Conservation (phyloP, 2,888 invertebrate species). For the Aethes cnicana region DNA sequence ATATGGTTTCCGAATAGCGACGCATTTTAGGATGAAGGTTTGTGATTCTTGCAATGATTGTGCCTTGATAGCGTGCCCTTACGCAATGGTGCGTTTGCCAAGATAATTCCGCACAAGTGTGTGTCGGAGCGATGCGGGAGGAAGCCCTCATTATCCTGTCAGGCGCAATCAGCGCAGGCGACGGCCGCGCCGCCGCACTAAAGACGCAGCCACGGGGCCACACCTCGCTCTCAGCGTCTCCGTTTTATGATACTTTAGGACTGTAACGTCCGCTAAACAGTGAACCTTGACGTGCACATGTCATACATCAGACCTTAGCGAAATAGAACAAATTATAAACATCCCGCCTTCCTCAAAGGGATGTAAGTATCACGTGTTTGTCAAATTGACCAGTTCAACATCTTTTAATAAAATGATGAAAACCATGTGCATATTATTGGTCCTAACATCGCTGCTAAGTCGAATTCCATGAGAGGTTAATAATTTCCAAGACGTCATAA, state of each 20-base stretch:
- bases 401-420: no score
- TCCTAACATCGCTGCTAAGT: neutral
- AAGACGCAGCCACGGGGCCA: slow-evolving; percentile 26
- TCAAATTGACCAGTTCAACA: no score
- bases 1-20: no score
- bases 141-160: slow-evolving; percentile 79
- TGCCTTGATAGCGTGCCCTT: slow-evolving; percentile 56
- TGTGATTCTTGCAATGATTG: slow-evolving; percentile 3
- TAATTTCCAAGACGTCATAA: neutral
- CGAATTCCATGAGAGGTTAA: neutral
- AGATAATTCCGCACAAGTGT: slow-evolving; percentile 65
- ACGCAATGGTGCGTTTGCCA: slow-evolving; percentile 45
- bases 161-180: slow-evolving; percentile 70
- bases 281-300: slow-evolving; percentile 8
- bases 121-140: slow-evolving; percentile 71
- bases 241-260: neutral
- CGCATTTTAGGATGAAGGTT: no score
- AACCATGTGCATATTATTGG: no score
- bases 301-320: no score
- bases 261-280: slow-evolving; percentile 4
- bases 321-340: no score
- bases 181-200: slow-evolving; percentile 44
- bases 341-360: no score
- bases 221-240: slow-evolving; percentile 13
- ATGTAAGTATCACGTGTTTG: no score